Conservation (phyloP, 2,797 vertebrate species). For the Trematomus bernacchii region DNA sequence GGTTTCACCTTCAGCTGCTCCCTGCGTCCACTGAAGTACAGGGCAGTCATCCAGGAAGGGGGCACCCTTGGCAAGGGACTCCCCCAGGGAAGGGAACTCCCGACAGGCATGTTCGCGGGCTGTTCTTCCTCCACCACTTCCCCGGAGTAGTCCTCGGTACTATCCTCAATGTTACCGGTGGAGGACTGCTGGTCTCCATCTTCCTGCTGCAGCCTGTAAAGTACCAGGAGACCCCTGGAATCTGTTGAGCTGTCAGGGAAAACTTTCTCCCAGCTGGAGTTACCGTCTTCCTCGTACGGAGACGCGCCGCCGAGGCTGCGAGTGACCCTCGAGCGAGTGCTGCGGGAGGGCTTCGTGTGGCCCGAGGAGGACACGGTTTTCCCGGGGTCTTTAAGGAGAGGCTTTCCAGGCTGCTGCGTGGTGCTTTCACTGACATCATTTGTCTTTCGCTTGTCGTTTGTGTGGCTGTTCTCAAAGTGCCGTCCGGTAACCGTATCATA, state of each 20-base stretch:
- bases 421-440: neutral
- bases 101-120: slow-evolving; percentile 28
- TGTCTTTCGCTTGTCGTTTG: neutral
- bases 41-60: slow-evolving; percentile 83
- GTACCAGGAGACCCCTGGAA: slow-evolving; percentile 34
- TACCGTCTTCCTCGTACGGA: slow-evolving; percentile 46
- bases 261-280: slow-evolving; percentile 58
- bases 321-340: slow-evolving; percentile 51
- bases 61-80: slow-evolving; percentile 65
- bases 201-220: slow-evolving; percentile 24
- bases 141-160: slow-evolving; percentile 69
- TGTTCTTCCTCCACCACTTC: slow-evolving; percentile 74
- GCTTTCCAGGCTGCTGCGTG: slow-evolving; percentile 1
- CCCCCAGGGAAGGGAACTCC: slow-evolving; percentile 66
- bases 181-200: slow-evolving; percentile 46
- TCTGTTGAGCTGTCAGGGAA: slow-evolving; percentile 31
- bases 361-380: slow-evolving; percentile 18
- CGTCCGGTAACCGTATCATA: neutral
- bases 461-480: neutral
- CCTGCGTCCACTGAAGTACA: slow-evolving; percentile 91
- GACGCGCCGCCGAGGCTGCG: slow-evolving; percentile 63
- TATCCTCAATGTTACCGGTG: slow-evolving; percentile 37
- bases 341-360: neutral
- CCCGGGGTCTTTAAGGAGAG: slow-evolving; percentile 17
- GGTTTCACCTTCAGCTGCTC: slow-evolving; percentile 89